Base-by-base conservation (phyloP, 2,888 invertebrate species). In the Octonoba sinensis region DNA sequence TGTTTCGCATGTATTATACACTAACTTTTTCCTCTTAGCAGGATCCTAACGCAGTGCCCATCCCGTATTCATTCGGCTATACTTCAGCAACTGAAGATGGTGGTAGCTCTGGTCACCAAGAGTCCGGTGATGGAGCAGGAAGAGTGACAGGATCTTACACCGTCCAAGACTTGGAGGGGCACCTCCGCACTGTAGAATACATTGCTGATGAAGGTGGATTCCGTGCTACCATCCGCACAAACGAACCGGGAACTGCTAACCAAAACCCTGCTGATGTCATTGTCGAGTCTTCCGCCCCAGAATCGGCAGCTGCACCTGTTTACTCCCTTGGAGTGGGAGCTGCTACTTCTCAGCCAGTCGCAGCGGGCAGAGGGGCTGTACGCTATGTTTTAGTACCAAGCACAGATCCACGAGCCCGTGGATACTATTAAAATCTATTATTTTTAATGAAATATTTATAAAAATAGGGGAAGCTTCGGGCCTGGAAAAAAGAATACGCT, bases 161-260 rank as follows among this genome's bases (percentile, higher is more conserved):
- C n/a, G 71, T 84, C 65, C 76, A 70, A 64, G 78, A 84, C 64
- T 69, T 84, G 20, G 84, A 85, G 15, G 85, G 85, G 16, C 85
- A 84, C 36, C 27, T 49, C 54, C 56, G 85, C 15, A 54, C 83
- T 15, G 85, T 85, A 13, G 84, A 85, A 27, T 85, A 85, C 84
- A 69, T 85, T n/a, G 85, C 85, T 16, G 85, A 85, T 54, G 85
- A 74, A 18, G 74, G 62, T 16, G 85, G 85, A 22, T 85, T 84
- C 84, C n/a, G 85, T 12, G 85, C 85, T 56, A 69, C 64, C 46
- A 74, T 85, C 70, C 36, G 74, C 22, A 85, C 85, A 78, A 85
- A 85, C 79, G 85, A 85, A 49, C 83, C 84, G 11, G 85, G 85
- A 4, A 85, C 85, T 57, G 78, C 79, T 44, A 84, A 70, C 75